Conservation (phyloP, 2,888 invertebrate species). For the Cataglyphis rosenhaueri region DNA sequence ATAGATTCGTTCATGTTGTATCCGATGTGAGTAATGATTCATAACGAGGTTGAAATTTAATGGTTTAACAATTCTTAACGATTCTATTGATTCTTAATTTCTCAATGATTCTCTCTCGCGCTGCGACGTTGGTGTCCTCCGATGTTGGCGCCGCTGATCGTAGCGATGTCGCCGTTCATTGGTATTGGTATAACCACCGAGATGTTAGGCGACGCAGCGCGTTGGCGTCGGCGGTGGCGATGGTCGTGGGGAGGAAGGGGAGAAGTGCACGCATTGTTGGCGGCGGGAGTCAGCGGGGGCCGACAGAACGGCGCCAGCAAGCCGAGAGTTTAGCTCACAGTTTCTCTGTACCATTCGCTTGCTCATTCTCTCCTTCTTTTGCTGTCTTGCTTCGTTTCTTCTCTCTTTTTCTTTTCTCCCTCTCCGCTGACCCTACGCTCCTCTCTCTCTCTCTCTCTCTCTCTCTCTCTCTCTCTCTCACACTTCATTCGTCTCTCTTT, state of each 20-base stretch:
- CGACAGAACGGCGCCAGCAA: conserved; percentile 82
- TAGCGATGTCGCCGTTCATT: conserved; percentile 29
- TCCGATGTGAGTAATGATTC: background rate
- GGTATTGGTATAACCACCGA: conserved; percentile 43
- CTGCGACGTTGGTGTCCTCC: conserved; percentile 23
- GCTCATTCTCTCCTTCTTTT: conserved; percentile 51
- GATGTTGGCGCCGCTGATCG: conserved; percentile 49
- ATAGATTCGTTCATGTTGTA: background rate
- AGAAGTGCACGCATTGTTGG: conserved; percentile 79
- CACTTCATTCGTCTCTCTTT: conserved; percentile 33
- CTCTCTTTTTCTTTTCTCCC: conserved; percentile 37
- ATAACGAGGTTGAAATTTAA: conserved; percentile 12
- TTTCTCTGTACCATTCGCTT: conserved; percentile 64
- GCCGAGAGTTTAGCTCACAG: conserved; percentile 74
- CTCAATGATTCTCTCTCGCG: conserved; percentile 15
- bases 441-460: background rate
- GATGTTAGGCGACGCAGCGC: conserved; percentile 51
- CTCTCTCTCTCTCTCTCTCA: conserved; percentile 16
- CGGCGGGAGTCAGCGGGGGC: conserved; percentile 77
- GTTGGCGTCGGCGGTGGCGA: conserved; percentile 58
- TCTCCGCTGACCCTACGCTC: conserved; percentile 34
- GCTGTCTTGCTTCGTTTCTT: conserved; percentile 34
- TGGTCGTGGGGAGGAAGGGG: conserved; percentile 25
- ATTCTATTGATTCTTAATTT: conserved; percentile 38
- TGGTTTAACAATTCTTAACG: conserved; percentile 27